These are phyloP conservation scores for Streptopelia turtur DNA, from an alignment of 2,797 vertebrate genomes.

Conservation along the genomic window DNA sequence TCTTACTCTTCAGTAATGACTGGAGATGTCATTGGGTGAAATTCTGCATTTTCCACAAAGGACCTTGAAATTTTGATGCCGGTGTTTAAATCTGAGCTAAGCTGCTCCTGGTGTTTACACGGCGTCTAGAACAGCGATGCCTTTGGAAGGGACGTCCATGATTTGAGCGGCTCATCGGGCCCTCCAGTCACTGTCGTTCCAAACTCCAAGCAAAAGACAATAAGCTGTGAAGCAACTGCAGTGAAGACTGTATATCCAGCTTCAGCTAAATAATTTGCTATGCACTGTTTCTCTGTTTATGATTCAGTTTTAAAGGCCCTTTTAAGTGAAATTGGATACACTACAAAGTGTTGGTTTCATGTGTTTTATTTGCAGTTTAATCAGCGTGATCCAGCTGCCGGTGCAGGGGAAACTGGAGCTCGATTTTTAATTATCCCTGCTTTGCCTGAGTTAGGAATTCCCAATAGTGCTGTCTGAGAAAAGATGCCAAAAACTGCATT, in stretches of 20 bases:
- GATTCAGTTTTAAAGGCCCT: constrained; percentile 78
- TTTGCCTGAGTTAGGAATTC: constrained; percentile 83
- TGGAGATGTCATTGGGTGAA: not conserved
- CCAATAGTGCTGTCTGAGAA: constrained; percentile 74
- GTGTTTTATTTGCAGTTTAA: constrained; percentile 82
- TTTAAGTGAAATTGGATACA: constrained; percentile 81
- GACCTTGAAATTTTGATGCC: not conserved
- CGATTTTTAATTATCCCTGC: constrained; percentile 83
- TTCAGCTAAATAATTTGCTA: constrained; percentile 74
- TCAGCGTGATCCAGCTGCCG: constrained; percentile 79
- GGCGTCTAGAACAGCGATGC: not conserved
- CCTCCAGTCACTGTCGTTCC: not conserved
- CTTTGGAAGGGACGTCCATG: not conserved
- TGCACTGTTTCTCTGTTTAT: constrained; percentile 72
- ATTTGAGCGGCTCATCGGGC: not conserved
- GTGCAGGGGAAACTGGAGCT: constrained; percentile 68
- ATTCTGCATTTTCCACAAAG: not conserved
- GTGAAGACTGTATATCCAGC: constrained; percentile 10
- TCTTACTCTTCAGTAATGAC: not conserved
- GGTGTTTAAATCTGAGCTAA: not conserved
- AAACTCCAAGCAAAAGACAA: not conserved
- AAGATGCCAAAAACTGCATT: constrained; percentile 84
- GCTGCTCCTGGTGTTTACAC: not conserved
- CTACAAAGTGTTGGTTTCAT: constrained; percentile 79
- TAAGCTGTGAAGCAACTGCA: not conserved